Percentiles rank a stretch among this genome's conserved stretches.
Evolutionary conservation across 2,888 invertebrate species (phyloP).

Genomic region (Drosophila parthenogenetica): DNA sequence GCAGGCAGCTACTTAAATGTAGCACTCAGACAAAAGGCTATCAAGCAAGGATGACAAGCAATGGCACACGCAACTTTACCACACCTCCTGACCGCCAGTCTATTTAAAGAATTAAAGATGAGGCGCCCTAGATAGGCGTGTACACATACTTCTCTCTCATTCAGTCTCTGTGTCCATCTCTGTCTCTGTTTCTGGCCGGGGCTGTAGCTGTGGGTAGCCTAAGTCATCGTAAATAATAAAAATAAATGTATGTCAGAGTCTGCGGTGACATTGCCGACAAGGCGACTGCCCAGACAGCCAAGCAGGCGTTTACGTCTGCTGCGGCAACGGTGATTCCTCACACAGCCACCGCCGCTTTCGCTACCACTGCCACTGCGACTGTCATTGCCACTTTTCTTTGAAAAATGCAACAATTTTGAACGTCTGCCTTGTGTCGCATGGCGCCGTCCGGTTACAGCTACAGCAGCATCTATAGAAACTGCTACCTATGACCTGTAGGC

Average conservation of each 20-base stretch:
- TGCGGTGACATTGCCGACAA: slow-evolving; percentile 69
- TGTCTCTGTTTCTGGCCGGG: slow-evolving; percentile 15
- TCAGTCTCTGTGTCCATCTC: not conserved
- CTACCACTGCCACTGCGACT: slow-evolving; percentile 45
- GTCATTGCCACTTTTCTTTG: slow-evolving; percentile 79
- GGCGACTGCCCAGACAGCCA: slow-evolving; percentile 22
- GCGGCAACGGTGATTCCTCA: slow-evolving; percentile 26
- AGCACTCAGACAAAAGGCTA: slow-evolving; percentile 80
- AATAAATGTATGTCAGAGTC: slow-evolving; percentile 81
- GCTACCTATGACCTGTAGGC: slow-evolving; percentile 81
- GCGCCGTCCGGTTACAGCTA: slow-evolving; percentile 33
- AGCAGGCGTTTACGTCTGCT: slow-evolving; percentile 32
- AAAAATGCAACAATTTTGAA: slow-evolving; percentile 79
- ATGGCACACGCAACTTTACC: slow-evolving; percentile 59
- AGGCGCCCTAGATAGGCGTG: slow-evolving; percentile 62
- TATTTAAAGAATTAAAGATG: slow-evolving; percentile 82
- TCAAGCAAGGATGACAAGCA: slow-evolving; percentile 65
- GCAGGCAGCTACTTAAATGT: slow-evolving; percentile 74
- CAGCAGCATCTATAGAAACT: slow-evolving; percentile 31
- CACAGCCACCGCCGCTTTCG: slow-evolving; percentile 21
- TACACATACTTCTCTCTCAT: slow-evolving; percentile 34
- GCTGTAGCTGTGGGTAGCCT: slow-evolving; percentile 47
- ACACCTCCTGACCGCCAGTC: slow-evolving; percentile 54
- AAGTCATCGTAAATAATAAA: slow-evolving; percentile 81
- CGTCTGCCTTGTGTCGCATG: slow-evolving; percentile 67